Base-by-base conservation (phyloP, 2,888 invertebrate genomes). In the Lamellibrachia columna region DNA sequence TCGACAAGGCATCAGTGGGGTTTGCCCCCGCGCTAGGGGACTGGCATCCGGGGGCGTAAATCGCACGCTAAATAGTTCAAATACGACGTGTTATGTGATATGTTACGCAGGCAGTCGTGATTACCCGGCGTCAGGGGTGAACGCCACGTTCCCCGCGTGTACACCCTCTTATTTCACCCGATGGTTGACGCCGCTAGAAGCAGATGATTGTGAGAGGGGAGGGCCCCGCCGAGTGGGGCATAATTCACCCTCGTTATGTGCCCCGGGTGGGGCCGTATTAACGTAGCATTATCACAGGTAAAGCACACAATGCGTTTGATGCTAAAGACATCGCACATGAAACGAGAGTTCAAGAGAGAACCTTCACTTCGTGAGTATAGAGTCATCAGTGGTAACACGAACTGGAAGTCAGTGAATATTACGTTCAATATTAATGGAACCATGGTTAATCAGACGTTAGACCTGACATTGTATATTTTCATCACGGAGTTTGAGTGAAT, bases 51-150 rank as follows among this genome's bases (percentile, higher is more conserved):
- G 75, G 22, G 75, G 75, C 75, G n/a, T 22, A 75, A 75, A 75
- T 75, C 22, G 75, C 75, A 75, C 75, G 75, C 6, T 75, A 75
- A n/a, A 75, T 75, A 22, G 75, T n/a, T 75, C 75, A 75, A 75
- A 75, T 75, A n/a, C 75, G 75, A 75, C 22, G 22, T 75, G 75
- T 75, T 75, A 75, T 75, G 75, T 75, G 75, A 75, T 75, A 75
- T 75, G 75, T 75, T 75, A 75, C 75, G 75, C 75, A n/a, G 15
- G 75, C n/a, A 22, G 75, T 11, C 22, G 75, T 75, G 75, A 75
- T 75, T 75, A 75, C 75, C 75, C n/a, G 75, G 75, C 75, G 75
- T 75, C 75, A 15, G 58, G 4, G 75, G 75, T 75, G 75, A 15
- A 11, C 75, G 2, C 22, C 75, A 75, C 75, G 75, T 22, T 75